A percentile compares a stretch with the other conserved stretches of the same genome.
These are phyloP conservation scores for Dynastes hyllus DNA, from an alignment of 2,888 invertebrate genomes.

Conservation along the genomic window DNA sequence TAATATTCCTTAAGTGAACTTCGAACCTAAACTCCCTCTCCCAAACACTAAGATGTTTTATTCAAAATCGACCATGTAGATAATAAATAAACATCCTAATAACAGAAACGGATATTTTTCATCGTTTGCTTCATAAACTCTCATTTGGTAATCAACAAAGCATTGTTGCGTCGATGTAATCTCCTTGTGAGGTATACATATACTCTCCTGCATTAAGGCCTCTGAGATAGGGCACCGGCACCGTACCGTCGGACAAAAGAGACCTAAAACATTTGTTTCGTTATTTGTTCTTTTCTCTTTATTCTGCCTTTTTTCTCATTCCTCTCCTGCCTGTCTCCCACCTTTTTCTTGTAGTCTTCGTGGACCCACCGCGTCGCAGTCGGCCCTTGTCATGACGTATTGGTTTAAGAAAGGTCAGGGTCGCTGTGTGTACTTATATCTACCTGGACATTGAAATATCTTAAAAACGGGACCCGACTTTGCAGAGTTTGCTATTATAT, in stretches of 20 bases:
- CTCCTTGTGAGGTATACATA: conserved; percentile 35
- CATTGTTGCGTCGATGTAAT: conserved; percentile 34
- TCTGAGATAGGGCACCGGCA: conserved; percentile 15
- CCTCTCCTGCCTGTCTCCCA: conserved; percentile 42
- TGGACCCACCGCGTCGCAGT: conserved; percentile 64
- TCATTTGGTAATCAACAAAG: conserved; percentile 37
- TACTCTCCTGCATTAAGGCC: background rate
- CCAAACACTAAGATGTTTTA: background rate
- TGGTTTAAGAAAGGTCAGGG: conserved; percentile 65
- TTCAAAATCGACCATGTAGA: background rate
- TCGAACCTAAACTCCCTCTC: background rate
- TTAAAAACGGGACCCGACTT: background rate
- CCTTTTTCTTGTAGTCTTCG: conserved; percentile 46
- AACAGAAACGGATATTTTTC: conserved; percentile 30
- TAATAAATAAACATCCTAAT: conserved; percentile 30
- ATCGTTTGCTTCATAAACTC: conserved; percentile 23
- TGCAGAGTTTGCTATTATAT: conserved; percentile 1
- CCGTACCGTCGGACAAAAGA: conserved; percentile 35
- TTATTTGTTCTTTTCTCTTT: conserved; percentile 40
- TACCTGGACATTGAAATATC: conserved; percentile 20
- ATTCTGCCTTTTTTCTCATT: background rate
- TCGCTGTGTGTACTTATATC: conserved; percentile 47
- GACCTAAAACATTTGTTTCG: conserved; percentile 44
- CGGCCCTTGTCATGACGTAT: conserved; percentile 62
- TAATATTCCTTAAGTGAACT: background rate